Base-by-base conservation (phyloP, 2,113 vertebrate species). In the Heterotis niloticus region DNA sequence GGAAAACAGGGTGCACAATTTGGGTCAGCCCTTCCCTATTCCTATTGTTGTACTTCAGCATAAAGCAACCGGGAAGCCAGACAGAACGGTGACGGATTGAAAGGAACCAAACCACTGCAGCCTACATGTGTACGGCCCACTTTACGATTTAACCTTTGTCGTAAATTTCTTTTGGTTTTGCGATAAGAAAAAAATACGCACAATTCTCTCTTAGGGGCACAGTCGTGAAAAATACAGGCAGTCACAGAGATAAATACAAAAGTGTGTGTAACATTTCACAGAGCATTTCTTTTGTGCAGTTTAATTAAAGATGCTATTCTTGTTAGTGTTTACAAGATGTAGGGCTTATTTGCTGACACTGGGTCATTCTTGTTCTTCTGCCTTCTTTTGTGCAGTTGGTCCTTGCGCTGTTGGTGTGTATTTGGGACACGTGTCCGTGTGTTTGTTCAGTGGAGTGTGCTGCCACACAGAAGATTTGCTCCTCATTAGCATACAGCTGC, bases 401-500 rank as follows among this genome's bases (percentile, higher is more conserved):
- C 52, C 52, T 69, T 57, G 75, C 57, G 71, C 60, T 23, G 77
- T 66, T 69, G 71, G 28, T 71, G 75, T 81, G 64, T 60, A 67
- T 70, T 59, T 44, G 78, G n/a, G 73, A 76, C 52, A 83, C 83
- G 90, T 90, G 90, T 86, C 90, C 76, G 90, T 85, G 86, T 92
- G 87, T 92, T 92, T 93, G 91, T 86, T 88, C 87, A 90, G 88
- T 86, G 91, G 88, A 90, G 90, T 86, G 88, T 90, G 89, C 84
- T 84, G 83, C 85, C 84, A 82, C 82, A 80, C 82, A 84, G 59
- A 51, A 82, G 79, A 89, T 90, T 85, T 89, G 89, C 83, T 86
- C 82, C 88, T 89, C 81, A 96, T 96, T 96, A 96, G 88, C 95
- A 95, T 97, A 96, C 94, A 97, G 95, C 95, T 96, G 94, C 90